Evolutionary conservation across 2,888 invertebrate genomes (phyloP).

Genomic region (Thumatha senex): DNA sequence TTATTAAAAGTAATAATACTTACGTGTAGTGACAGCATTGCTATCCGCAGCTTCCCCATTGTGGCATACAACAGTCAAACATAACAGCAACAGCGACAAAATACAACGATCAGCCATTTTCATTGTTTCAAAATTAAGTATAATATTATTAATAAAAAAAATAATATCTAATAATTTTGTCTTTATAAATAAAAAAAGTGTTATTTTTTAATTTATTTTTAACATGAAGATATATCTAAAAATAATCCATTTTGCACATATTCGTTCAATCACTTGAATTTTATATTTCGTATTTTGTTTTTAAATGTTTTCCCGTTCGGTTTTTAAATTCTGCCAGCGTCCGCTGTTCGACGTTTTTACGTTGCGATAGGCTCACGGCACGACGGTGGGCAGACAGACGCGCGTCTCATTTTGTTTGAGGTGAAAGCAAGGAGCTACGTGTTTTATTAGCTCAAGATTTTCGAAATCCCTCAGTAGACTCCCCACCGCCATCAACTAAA

Average conservation of each 20-base stretch:
- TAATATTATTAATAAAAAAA: slow-evolving; percentile 32
- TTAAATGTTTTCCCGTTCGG: slow-evolving; percentile 34
- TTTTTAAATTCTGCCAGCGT: slow-evolving; percentile 56
- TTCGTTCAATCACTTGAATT: slow-evolving; percentile 25
- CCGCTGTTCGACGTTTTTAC: slow-evolving; percentile 60
- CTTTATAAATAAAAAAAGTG: background rate
- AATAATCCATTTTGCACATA: slow-evolving; percentile 40
- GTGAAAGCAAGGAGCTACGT: slow-evolving; percentile 77
- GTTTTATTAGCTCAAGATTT: slow-evolving; percentile 76
- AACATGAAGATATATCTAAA: background rate
- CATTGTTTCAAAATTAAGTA: slow-evolving; percentile 38
- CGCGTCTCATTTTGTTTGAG: slow-evolving; percentile 73
- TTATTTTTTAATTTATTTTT: slow-evolving; percentile 16
- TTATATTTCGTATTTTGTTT: slow-evolving; percentile 22
- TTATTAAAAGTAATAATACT: slow-evolving; percentile 40
- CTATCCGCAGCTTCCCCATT: slow-evolving; percentile 67
- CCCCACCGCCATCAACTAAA: slow-evolving; percentile 60
- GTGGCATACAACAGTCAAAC: slow-evolving; percentile 59
- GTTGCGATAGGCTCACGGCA: slow-evolving; percentile 56
- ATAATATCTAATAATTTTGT: slow-evolving; percentile 14
- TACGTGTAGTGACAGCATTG: slow-evolving; percentile 60
- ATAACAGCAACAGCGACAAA: slow-evolving; percentile 62
- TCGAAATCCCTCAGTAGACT: slow-evolving; percentile 71
- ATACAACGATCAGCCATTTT: slow-evolving; percentile 63
- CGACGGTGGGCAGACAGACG: slow-evolving; percentile 55